These are phyloP conservation scores for Oopsacas minuta DNA, from an alignment of 37 sponge, comb jelly and placozoan species.

Conservation along the genomic window DNA sequence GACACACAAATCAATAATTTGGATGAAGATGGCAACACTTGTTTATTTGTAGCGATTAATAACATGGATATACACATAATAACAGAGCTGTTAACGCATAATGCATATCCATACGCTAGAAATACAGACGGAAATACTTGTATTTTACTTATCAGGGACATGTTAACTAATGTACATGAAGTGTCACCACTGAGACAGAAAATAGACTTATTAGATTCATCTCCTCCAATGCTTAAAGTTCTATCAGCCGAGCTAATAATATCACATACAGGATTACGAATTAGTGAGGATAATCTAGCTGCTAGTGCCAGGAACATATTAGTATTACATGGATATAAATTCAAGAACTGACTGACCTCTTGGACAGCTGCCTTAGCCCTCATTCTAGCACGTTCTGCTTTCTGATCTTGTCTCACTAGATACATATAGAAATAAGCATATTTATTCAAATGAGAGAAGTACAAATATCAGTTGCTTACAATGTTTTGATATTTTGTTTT, in stretches of 20 bases:
- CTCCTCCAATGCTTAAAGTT: not conserved
- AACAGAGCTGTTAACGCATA: not conserved
- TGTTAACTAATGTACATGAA: not conserved
- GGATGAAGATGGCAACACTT: not conserved
- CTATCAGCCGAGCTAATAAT: not conserved
- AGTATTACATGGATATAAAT: not conserved
- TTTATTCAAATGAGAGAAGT: no score
- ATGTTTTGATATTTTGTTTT: not conserved
- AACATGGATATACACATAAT: not conserved
- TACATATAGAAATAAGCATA: not conserved
- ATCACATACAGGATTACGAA: not conserved
- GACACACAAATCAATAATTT: not conserved
- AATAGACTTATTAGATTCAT: not conserved
- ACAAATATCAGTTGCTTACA: no score
- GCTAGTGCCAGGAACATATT: not conserved
- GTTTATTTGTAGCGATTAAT: not conserved
- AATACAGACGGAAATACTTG: not conserved
- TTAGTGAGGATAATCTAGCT: not conserved
- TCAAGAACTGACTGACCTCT: not conserved
- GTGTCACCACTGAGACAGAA: not conserved
- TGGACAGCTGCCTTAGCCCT: not conserved
- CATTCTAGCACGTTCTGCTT: not conserved
- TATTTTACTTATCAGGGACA: not conserved
- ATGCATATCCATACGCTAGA: slow-evolving; percentile 8
- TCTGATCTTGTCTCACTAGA: not conserved